A percentile compares a stretch with the other conserved stretches of the same genome.
These are phyloP conservation scores for Mystacornis crossleyi DNA, from an alignment of 2,113 vertebrate species.

Conservation along the genomic window DNA sequence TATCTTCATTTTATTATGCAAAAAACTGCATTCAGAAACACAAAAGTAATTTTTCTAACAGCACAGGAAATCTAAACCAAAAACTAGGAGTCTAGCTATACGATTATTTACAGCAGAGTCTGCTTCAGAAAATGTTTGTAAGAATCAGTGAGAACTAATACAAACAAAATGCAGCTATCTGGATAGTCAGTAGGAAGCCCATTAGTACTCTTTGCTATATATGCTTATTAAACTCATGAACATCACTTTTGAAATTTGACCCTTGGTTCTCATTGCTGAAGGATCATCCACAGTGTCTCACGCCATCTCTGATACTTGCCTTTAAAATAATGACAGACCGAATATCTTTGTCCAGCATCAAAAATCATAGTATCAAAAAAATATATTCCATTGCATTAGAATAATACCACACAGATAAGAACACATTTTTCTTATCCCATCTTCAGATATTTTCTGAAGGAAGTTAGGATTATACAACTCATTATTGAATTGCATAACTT, in stretches of 20 bases:
- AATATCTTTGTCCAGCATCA: not conserved
- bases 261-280: not conserved
- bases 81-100: not conserved
- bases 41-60: not conserved
- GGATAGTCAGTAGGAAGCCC: not conserved
- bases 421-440: not conserved
- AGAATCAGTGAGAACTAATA: not conserved
- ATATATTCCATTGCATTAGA: not conserved
- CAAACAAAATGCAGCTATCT: not conserved
- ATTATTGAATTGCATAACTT: not conserved
- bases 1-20: not conserved
- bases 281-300: not conserved
- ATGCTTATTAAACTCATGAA: not conserved
- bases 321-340: not conserved
- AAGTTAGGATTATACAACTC: not conserved
- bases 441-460: not conserved
- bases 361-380: not conserved
- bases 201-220: not conserved
- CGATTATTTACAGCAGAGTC: not conserved
- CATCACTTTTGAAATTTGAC: not conserved
- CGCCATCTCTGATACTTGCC: not conserved
- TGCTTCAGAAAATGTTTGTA: not conserved
- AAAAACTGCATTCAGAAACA: not conserved
- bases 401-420: not conserved
- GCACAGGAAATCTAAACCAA: not conserved